These are phyloP conservation scores for Pollachius pollachius DNA, from an alignment of 2,113 vertebrate genomes.

Conservation along the genomic window DNA sequence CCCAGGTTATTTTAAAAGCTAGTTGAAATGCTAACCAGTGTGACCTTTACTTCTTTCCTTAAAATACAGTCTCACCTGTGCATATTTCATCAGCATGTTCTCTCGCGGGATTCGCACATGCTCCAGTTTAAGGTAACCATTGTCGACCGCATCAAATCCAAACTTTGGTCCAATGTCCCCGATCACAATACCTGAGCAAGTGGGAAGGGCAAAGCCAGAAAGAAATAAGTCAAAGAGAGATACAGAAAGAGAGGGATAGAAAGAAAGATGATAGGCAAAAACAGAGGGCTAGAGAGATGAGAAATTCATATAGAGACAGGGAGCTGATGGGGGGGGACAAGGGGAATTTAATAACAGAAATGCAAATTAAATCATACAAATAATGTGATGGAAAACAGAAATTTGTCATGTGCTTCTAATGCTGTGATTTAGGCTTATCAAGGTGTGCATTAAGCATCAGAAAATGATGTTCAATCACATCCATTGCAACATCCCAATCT, in stretches of 20 bases:
- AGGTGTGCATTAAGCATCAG: too few relatives aligned
- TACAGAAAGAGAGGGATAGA: background rate
- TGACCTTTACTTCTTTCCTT: too few relatives aligned
- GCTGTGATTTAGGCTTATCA: too few relatives aligned
- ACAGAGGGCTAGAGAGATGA: background rate
- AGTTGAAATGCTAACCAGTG: too few relatives aligned
- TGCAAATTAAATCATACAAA: background rate
- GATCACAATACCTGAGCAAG: constrained; percentile 82
- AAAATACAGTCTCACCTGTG: constrained; percentile 78
- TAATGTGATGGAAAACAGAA: background rate
- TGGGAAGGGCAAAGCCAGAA: background rate
- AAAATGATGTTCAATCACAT: too few relatives aligned
- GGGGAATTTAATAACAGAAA: too few relatives aligned
- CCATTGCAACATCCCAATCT: too few relatives aligned
- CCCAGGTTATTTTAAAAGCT: too few relatives aligned
- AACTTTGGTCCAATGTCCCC: constrained; percentile 98
- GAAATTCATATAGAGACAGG: too few relatives aligned
- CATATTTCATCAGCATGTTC: constrained; percentile 97
- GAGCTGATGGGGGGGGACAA: too few relatives aligned
- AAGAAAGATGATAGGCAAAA: constrained; percentile 4
- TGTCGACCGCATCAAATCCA: constrained; percentile 93
- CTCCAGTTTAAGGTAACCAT: constrained; percentile 93
- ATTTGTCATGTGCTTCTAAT: too few relatives aligned
- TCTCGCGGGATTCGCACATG: constrained; percentile 91
- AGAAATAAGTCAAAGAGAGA: background rate